Evolutionary conservation across 2,797 vertebrate genomes (phyloP).

Genomic region (Pyrocephalus nanus): DNA sequence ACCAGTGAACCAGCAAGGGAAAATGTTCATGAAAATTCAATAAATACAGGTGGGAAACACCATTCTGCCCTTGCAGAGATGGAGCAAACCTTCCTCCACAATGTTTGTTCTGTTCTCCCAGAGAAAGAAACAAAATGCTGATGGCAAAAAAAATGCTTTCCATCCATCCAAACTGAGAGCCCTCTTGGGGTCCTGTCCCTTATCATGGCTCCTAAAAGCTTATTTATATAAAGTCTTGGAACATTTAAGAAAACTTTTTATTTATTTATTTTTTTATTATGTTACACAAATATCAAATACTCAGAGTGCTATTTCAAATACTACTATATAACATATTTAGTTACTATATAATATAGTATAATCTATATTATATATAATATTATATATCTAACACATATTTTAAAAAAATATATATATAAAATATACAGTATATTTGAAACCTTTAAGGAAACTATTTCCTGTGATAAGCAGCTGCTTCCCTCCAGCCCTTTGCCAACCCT

Average conservation of each 20-base stretch:
- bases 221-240: background rate
- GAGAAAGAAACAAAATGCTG: background rate
- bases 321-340: background rate
- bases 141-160: background rate
- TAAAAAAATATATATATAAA: too few relatives aligned
- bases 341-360: too few relatives aligned
- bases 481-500: background rate
- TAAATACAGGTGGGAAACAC: background rate
- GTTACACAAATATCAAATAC: background rate
- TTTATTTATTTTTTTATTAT: background rate
- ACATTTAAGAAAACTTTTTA: background rate
- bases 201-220: background rate
- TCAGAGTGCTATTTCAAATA: background rate
- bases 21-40: slow-evolving; percentile 1
- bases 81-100: background rate
- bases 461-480: background rate
- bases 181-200: background rate
- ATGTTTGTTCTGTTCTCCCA: background rate
- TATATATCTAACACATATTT: too few relatives aligned
- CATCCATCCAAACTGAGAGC: background rate
- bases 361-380: too few relatives aligned
- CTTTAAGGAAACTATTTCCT: background rate
- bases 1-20: background rate
- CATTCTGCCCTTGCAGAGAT: background rate
- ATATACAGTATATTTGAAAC: background rate